Base-by-base conservation (phyloP, 1,140 invertebrate genomes). In the Centruroides sculpturatus region DNA sequence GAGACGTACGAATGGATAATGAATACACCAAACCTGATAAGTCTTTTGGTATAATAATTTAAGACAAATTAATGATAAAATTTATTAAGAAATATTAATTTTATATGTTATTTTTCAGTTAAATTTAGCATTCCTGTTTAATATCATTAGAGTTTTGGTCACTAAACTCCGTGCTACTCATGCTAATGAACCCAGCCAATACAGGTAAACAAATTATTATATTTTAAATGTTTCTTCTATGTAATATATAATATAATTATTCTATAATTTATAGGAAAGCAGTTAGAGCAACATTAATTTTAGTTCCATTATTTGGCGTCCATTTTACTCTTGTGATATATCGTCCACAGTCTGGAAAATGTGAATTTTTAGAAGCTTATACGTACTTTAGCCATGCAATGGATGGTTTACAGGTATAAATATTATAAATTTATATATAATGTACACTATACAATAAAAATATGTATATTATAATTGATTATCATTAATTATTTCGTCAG, bases 301-400 rank as follows among this genome's bases (percentile, higher is more conserved):
- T 82, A 47, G 73, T 82, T 47, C 80, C 80, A 3, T 69, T 82
- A 46, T 81, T 82, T 67, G 80, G 80, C 4, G 72, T 81, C 10
- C 80, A 82, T 60, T 75, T 79, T 56, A 67, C 77, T n/a, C 67
- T 81, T 5, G 77, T 78, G 34, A 75, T 80, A 47, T 81, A 81
- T 67, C 67, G 79, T 41, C 73, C 75, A 1, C 54, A 46, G 1
- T 65, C 64, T 36, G 73, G 73, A 11, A 64, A 68, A 49, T 76
- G 75, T 60, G 62, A 68, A 8, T 71, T 69, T 68, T 64, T 68
- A 35, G 70, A 74, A 36, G 56, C 72, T 12, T 77, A 78, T 63
- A 70, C 71, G 58, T 71, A 75, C 51, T 58, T 68, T 3, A 75
- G 75, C 64, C 69, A 74, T 62, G 56, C 75, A 23, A 67, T 77